These are phyloP conservation scores for Zenarchopterus dispar DNA, from an alignment of 2,797 vertebrate genomes.

Conservation along the genomic window DNA sequence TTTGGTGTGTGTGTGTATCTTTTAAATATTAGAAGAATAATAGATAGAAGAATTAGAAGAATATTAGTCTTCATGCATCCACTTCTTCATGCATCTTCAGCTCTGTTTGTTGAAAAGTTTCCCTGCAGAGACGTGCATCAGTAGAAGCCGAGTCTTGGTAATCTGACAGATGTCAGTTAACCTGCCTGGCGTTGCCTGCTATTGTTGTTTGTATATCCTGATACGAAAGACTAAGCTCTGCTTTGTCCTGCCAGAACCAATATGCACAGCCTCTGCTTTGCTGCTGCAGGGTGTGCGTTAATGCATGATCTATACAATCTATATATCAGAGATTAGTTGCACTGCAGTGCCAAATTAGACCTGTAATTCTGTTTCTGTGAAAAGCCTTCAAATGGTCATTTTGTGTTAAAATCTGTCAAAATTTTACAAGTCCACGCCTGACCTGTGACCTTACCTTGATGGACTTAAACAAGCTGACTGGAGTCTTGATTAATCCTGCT, in stretches of 20 bases:
- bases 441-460: slow-evolving; percentile 62
- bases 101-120: not conserved
- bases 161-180: slow-evolving; percentile 8
- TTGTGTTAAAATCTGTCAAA: slow-evolving; percentile 13
- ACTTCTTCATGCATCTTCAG: no score
- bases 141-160: not conserved
- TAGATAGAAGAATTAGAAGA: no score
- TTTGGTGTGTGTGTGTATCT: no score
- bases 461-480: slow-evolving; percentile 32
- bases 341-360: slow-evolving; percentile 34
- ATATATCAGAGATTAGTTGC: slow-evolving; percentile 39
- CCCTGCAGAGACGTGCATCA: not conserved
- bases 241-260: not conserved
- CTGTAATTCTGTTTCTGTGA: slow-evolving; percentile 41
- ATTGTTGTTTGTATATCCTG: not conserved
- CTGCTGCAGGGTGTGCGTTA: not conserved
- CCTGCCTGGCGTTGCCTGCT: not conserved
- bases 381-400: slow-evolving; percentile 49
- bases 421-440: slow-evolving; percentile 24
- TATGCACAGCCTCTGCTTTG: not conserved
- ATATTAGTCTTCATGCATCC: no score
- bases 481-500: slow-evolving; percentile 30
- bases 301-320: slow-evolving; percentile 28
- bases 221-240: not conserved
- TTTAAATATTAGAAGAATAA: no score